Conservation (phyloP, 2,888 invertebrate species). For the Apamea sordens region DNA sequence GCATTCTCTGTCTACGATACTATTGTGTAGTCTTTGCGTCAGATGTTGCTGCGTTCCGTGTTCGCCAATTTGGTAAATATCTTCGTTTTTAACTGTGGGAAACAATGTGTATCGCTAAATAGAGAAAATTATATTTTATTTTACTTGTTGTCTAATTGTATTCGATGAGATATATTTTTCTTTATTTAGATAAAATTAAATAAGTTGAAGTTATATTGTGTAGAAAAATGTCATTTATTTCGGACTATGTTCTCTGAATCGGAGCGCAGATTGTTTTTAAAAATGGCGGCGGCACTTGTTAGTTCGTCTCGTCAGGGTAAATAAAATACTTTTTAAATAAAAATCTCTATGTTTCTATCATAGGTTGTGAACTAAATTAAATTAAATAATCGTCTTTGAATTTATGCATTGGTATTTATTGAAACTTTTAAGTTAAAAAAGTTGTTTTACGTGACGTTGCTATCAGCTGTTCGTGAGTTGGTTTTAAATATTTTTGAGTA, state of each 20-base stretch:
- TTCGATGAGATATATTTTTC: not conserved
- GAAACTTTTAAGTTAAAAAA: conserved; percentile 60
- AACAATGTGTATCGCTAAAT: too few relatives aligned
- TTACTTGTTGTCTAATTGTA: too few relatives aligned
- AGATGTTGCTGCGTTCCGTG: conserved; percentile 38
- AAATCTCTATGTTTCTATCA: conserved; percentile 39
- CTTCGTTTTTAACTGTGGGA: not conserved
- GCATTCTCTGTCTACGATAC: too few relatives aligned
- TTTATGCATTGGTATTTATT: conserved; percentile 28
- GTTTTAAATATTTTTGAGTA: conserved; percentile 65
- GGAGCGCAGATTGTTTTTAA: conserved; percentile 77
- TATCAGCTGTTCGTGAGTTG: conserved; percentile 83
- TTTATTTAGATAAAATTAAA: not conserved
- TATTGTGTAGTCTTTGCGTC: too few relatives aligned
- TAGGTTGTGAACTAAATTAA: conserved; percentile 40
- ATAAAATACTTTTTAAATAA: conserved; percentile 77
- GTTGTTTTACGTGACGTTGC: conserved; percentile 73
- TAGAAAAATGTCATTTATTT: not conserved
- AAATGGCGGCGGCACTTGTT: conserved; percentile 88
- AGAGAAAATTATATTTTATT: not conserved
- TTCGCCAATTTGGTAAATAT: not conserved
- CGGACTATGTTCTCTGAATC: conserved; percentile 43
- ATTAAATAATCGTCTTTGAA: conserved; percentile 32
- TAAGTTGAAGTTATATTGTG: not conserved
- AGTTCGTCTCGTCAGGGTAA: conserved; percentile 90